A percentile compares a stretch with the other conserved stretches of the same genome.
Conservation (phyloP, 2,113 vertebrate species). For the Hemichromis elongatus region DNA sequence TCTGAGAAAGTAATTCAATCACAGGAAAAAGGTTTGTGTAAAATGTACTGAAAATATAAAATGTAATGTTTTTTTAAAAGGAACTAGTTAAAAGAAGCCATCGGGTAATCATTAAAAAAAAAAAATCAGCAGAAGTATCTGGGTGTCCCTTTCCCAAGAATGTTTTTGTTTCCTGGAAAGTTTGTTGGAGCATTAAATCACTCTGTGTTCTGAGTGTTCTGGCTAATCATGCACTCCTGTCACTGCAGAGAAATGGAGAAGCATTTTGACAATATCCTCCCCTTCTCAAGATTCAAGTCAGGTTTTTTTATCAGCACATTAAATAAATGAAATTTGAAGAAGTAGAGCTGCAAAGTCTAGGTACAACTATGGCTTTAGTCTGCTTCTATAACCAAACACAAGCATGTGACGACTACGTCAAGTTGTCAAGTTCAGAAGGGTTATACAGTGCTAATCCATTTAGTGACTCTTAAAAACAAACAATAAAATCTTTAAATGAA, state of each 20-base stretch:
- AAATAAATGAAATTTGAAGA: no score
- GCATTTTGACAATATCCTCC: not conserved
- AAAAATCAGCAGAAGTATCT: not conserved
- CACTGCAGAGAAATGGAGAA: not conserved
- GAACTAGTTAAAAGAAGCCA: not conserved
- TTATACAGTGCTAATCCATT: not conserved
- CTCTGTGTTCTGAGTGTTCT: not conserved
- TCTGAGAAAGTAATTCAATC: not conserved
- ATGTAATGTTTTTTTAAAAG: not conserved
- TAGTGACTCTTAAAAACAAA: not conserved
- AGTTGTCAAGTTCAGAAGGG: not conserved
- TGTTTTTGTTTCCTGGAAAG: not conserved
- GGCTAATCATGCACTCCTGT: not conserved
- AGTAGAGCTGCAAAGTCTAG: not conserved
- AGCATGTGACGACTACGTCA: not conserved
- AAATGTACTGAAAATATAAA: not conserved
- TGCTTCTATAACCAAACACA: not conserved
- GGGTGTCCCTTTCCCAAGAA: not conserved
- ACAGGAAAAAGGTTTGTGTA: not conserved
- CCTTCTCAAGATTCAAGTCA: not conserved
- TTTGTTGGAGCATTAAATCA: not conserved
- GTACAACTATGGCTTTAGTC: rapidly evolving
- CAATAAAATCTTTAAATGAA: not conserved
- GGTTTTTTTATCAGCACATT: not conserved
- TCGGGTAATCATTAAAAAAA: not conserved